Evolutionary conservation across 2,113 vertebrate genomes (phyloP).

Genomic region (Psilopsiagon aymara): DNA sequence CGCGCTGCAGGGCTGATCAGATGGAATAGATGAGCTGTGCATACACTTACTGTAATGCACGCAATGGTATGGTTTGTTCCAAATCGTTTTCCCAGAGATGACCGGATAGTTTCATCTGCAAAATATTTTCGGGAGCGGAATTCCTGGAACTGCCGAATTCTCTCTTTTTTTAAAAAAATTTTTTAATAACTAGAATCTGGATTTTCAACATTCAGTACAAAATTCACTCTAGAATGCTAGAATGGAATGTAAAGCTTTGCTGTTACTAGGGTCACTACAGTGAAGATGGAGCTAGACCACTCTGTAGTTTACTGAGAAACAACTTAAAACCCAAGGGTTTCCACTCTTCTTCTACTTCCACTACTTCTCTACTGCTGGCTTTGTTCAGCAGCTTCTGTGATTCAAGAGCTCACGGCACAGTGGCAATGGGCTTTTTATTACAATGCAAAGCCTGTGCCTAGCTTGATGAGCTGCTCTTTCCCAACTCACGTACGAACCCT

Average conservation of each 20-base stretch:
- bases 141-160: not conserved
- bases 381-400: not conserved
- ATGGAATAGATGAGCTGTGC: not conserved
- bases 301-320: not conserved
- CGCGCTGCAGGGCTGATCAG: not conserved
- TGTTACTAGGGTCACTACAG: not conserved
- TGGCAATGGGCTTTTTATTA: not conserved
- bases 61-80: not conserved
- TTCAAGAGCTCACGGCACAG: not conserved
- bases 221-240: not conserved
- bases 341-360: not conserved
- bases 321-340: not conserved
- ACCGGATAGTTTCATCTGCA: not conserved
- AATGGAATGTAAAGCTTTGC: not conserved
- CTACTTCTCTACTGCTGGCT: not conserved
- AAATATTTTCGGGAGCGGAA: constrained; percentile 23
- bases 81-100: constrained; percentile 19
- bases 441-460: not conserved
- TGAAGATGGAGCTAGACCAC: not conserved
- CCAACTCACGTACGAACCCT: not conserved
- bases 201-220: not conserved
- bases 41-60: not conserved
- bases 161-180: accelerated
- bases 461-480: not conserved
- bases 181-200: not conserved